These are phyloP conservation scores for Hydrotaea cyrtoneurina DNA, from an alignment of 2,888 invertebrate species.

Conservation along the genomic window DNA sequence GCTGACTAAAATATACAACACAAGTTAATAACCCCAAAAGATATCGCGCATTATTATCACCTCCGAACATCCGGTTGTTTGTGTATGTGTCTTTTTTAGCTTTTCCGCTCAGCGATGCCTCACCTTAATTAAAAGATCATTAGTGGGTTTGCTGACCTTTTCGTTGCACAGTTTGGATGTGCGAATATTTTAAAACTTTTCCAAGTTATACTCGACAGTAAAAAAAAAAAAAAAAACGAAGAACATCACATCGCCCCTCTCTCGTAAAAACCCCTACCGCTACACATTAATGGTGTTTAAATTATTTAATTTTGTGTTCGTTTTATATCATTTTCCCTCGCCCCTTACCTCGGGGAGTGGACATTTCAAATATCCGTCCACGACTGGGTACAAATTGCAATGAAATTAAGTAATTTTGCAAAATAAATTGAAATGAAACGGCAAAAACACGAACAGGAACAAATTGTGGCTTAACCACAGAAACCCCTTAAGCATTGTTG, in stretches of 20 bases:
- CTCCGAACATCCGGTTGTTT: background rate
- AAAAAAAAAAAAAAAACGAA: background rate
- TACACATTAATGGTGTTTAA: background rate
- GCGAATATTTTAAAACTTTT: background rate
- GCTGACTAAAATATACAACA: background rate
- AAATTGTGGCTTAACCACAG: conserved; percentile 49
- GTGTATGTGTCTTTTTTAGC: background rate
- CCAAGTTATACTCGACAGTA: background rate
- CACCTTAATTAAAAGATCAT: conserved; percentile 2
- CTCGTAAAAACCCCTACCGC: background rate
- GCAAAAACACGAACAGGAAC: background rate
- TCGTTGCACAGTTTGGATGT: background rate
- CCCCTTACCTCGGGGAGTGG: background rate
- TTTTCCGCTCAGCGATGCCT: background rate
- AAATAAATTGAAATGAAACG: conserved; percentile 3
- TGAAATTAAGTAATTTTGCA: background rate
- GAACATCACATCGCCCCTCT: background rate
- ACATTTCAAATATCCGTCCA: background rate
- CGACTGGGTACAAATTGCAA: background rate
- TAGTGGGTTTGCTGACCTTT: conserved; percentile 9
- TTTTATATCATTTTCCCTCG: background rate
- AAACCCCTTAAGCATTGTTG: conserved; percentile 55
- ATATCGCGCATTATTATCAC: background rate
- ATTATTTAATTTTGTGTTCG: background rate
- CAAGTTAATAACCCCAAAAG: background rate